Conservation (phyloP, 2,113 vertebrate genomes). For the Eubucco bourcierii region DNA sequence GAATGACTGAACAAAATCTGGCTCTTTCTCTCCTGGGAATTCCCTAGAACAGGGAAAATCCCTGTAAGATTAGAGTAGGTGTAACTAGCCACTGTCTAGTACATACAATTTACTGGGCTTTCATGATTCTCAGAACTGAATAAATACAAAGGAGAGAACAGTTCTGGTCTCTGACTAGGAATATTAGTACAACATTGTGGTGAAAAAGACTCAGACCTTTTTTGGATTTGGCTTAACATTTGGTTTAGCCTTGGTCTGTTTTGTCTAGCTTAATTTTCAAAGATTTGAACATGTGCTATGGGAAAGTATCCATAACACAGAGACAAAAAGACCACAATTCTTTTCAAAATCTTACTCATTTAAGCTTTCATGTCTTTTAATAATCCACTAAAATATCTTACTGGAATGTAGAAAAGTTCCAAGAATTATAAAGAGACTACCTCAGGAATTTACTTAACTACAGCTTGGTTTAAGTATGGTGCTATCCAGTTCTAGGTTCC, state of each 20-base stretch:
- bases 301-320: neutral
- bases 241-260: slow-evolving; percentile 35
- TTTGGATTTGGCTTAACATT: neutral
- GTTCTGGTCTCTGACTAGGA: neutral
- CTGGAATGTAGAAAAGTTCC: neutral
- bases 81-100: slow-evolving; percentile 23
- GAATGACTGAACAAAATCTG: neutral
- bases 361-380: neutral
- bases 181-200: slow-evolving; percentile 11
- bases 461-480: neutral
- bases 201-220: neutral
- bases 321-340: slow-evolving; percentile 24
- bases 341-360: neutral
- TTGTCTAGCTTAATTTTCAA: slow-evolving; percentile 21
- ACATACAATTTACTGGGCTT: slow-evolving; percentile 12
- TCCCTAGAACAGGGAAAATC: slow-evolving; percentile 25
- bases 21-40: slow-evolving; percentile 4
- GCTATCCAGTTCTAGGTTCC: neutral
- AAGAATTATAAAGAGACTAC: neutral
- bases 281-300: slow-evolving; percentile 1
- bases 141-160: neutral
- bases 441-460: neutral
- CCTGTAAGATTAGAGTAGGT: slow-evolving; percentile 23
- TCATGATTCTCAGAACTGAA: slow-evolving; percentile 19
- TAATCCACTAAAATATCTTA: neutral